Evolutionary conservation across 2,888 invertebrate genomes (phyloP).

Genomic region (Vesta saturnalis): DNA sequence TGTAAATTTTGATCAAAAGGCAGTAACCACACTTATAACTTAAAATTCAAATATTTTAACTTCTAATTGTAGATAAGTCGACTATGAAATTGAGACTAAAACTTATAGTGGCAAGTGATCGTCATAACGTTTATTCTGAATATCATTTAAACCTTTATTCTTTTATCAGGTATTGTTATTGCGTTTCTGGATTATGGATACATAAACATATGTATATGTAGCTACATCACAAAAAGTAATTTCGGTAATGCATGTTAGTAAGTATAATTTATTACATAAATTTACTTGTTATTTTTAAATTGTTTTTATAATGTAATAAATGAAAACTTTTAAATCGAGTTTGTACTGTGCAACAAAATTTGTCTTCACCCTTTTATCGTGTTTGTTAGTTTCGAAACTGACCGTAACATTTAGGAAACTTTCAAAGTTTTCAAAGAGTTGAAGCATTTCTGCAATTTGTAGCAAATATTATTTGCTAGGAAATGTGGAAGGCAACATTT

Average conservation of each 20-base stretch:
- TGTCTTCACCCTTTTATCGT: conserved; percentile 40
- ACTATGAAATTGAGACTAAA: too few relatives aligned
- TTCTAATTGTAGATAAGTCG: too few relatives aligned
- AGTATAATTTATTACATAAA: neutral
- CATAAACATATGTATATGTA: too few relatives aligned
- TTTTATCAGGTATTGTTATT: too few relatives aligned
- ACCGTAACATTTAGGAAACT: conserved; percentile 50
- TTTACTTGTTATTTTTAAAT: neutral
- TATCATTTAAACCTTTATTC: too few relatives aligned
- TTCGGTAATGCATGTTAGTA: neutral
- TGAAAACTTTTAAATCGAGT: conserved; percentile 44
- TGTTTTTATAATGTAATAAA: conserved; percentile 14
- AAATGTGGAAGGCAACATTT: conserved; percentile 16
- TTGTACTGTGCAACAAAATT: conserved; percentile 48
- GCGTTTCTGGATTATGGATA: too few relatives aligned
- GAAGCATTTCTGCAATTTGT: conserved; percentile 26
- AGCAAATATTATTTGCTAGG: conserved; percentile 28
- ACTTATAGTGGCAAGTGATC: too few relatives aligned
- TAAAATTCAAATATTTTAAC: too few relatives aligned
- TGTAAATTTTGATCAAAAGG: too few relatives aligned
- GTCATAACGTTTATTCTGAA: too few relatives aligned
- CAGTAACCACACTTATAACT: too few relatives aligned
- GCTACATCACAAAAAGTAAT: too few relatives aligned
- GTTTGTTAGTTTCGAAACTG: conserved; percentile 41
- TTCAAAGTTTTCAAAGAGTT: conserved; percentile 25